Conservation (phyloP, 2,113 vertebrate genomes). For the Ciconia maguari region DNA sequence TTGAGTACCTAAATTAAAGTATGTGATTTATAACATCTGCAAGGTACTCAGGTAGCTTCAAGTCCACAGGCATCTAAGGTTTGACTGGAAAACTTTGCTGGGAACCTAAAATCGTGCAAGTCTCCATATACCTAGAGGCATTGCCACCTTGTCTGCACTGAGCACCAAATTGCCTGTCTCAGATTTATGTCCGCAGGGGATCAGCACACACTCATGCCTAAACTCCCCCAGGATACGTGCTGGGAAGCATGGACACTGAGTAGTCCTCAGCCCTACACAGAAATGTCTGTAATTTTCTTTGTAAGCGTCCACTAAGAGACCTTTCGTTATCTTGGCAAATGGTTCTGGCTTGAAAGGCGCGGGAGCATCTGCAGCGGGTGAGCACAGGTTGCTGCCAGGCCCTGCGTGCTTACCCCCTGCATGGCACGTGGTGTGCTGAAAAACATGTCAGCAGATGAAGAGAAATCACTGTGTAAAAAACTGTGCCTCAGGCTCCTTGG, state of each 20-base stretch:
- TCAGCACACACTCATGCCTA: not conserved
- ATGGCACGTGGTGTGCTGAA: accelerated
- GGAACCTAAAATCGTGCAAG: not conserved
- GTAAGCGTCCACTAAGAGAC: not conserved
- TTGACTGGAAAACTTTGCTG: not conserved
- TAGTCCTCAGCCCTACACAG: not conserved
- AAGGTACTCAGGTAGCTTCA: not conserved
- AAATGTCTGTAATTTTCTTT: not conserved
- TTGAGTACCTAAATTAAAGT: not conserved
- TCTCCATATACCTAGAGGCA: not conserved
- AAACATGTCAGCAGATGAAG: not conserved
- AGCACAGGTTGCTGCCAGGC: not conserved
- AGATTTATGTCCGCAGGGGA: not conserved
- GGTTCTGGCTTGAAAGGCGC: not conserved
- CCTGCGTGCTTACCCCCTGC: not conserved
- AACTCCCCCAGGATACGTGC: not conserved
- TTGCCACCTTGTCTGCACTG: not conserved
- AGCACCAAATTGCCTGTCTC: not conserved
- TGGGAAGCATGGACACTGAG: not conserved
- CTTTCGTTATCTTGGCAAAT: not conserved
- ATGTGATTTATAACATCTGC: not conserved
- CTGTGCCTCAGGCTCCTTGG: not conserved
- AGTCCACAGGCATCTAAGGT: not conserved
- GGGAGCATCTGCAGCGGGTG: not conserved
- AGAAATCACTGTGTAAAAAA: not conserved